phyloP scores from a whole-genome alignment of 2,113 vertebrate species.

The Blennius ocellaris region DNA sequence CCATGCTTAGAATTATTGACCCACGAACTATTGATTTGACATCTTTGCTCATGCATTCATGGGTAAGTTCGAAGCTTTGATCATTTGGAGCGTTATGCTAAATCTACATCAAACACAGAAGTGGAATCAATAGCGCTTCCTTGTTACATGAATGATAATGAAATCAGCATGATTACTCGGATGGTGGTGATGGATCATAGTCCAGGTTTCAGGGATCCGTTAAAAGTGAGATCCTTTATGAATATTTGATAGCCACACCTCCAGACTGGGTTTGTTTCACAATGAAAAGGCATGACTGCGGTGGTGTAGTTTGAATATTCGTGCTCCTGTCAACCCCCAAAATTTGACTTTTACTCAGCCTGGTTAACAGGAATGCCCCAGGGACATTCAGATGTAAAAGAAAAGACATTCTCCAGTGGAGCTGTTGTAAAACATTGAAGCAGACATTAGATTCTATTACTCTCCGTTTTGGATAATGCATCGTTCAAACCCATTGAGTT shows the following conservation, averaged over 20 bases:
- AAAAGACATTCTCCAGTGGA: too few species aligned
- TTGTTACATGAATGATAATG: constrained; percentile 70
- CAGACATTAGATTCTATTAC: too few species aligned
- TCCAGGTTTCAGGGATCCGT: constrained; percentile 6
- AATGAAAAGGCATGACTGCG: neutral
- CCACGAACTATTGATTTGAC: constrained; percentile 74
- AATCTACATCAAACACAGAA: constrained; percentile 72
- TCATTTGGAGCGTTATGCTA: constrained; percentile 65
- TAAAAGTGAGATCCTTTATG: too few species aligned
- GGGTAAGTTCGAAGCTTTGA: constrained; percentile 73
- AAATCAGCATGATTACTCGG: constrained; percentile 67
- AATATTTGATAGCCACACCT: constrained; percentile 21
- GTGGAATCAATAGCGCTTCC: constrained; percentile 59
- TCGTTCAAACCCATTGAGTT: neutral
- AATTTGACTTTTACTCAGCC: neutral
- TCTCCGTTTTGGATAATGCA: neutral
- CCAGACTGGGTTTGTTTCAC: neutral
- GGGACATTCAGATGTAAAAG: too few species aligned
- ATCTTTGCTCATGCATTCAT: constrained; percentile 77
- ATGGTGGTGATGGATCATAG: constrained; percentile 51
- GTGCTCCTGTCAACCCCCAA: neutral
- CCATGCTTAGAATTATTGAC: constrained; percentile 74
- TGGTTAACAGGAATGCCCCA: too few species aligned
- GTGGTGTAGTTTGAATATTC: constrained; percentile 10
- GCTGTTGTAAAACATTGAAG: too few species aligned